A percentile compares a stretch with the other conserved stretches of the same genome.
phyloP scores from a whole-genome alignment of 1,140 invertebrate species.

The Magallana gigas region DNA sequence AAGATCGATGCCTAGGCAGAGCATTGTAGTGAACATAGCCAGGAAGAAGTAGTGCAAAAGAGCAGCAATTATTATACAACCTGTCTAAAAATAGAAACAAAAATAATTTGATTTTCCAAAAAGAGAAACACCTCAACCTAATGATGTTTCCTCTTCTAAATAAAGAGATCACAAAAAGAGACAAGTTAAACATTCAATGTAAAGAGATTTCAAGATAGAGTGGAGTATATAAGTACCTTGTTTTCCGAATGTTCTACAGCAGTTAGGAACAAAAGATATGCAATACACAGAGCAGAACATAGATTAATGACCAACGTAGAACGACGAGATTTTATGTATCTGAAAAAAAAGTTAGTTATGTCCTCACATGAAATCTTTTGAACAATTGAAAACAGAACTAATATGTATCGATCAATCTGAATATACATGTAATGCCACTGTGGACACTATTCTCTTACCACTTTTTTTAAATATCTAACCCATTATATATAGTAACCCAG shows the following conservation, averaged over 20 bases:
- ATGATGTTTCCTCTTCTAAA: too few species aligned
- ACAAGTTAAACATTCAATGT: too few species aligned
- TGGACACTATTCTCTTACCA: too few species aligned
- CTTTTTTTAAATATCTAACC: too few species aligned
- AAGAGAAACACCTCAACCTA: too few species aligned
- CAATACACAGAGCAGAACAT: not conserved
- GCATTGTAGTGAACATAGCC: constrained; percentile 39
- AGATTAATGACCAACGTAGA: constrained; percentile 7
- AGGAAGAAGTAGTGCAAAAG: constrained; percentile 45
- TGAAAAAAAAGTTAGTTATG: not conserved
- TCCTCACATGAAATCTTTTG: too few species aligned
- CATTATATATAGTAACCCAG: too few species aligned
- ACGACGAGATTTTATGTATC: constrained; percentile 36
- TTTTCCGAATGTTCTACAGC: constrained; percentile 3
- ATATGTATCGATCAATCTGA: too few species aligned
- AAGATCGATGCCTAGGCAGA: constrained; percentile 8
- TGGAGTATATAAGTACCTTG: not conserved
- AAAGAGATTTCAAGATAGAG: too few species aligned
- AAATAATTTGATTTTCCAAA: not conserved
- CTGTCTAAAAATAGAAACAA: not conserved
- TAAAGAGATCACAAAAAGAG: not conserved
- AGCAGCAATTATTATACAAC: constrained; percentile 6
- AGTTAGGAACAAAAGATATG: not conserved
- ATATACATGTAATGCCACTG: too few species aligned
- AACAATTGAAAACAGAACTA: too few species aligned